A percentile compares a stretch with the other conserved stretches of the same genome.
These are phyloP conservation scores for Drosophila melanocephala DNA, from an alignment of 2,888 invertebrate species.

Conservation along the genomic window DNA sequence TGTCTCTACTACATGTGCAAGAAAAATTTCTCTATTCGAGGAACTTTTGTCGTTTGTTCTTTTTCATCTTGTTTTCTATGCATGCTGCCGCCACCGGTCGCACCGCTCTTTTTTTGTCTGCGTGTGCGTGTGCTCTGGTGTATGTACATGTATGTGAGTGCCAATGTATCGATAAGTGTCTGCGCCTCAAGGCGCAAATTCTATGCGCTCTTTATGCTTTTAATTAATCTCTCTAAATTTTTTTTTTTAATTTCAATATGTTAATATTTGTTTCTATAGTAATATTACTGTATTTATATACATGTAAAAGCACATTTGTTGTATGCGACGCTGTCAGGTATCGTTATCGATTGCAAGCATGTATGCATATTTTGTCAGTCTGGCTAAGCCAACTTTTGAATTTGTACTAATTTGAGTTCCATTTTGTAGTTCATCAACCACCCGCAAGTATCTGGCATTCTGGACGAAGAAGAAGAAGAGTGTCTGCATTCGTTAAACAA, in stretches of 20 bases:
- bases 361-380: not conserved
- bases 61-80: constrained; percentile 62
- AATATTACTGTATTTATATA: not conserved
- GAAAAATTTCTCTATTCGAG: constrained; percentile 78
- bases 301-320: not conserved
- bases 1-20: constrained; percentile 51
- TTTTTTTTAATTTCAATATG: not conserved
- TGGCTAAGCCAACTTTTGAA: constrained; percentile 1
- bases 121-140: constrained; percentile 31
- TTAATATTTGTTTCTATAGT: not conserved
- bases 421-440: constrained; percentile 90
- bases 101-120: constrained; percentile 59
- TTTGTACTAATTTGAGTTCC: constrained; percentile 13
- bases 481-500: constrained; percentile 90
- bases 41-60: constrained; percentile 72
- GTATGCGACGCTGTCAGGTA: not conserved
- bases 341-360: constrained; percentile 10
- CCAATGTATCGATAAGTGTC: constrained; percentile 63
- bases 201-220: not conserved
- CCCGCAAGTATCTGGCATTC: constrained; percentile 92
- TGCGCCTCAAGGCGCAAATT: constrained; percentile 25
- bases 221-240: not conserved
- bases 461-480: constrained; percentile 94
- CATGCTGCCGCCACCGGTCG: constrained; percentile 69
- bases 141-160: constrained; percentile 34